Evolutionary conservation across 2,113 vertebrate species (phyloP).

Genomic region (Chitala chitala): DNA sequence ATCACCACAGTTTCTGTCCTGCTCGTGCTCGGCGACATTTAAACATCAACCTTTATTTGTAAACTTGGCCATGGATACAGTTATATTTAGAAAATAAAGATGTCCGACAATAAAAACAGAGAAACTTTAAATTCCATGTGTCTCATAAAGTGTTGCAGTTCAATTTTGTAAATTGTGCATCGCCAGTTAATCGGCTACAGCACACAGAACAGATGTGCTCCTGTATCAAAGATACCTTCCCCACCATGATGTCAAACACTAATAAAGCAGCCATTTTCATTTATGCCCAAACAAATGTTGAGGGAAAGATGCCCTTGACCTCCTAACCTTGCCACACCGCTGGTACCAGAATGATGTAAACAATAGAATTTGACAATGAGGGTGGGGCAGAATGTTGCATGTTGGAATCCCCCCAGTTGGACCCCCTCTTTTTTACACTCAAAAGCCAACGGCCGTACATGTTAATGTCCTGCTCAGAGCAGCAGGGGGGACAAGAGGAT

Average conservation of each 20-base stretch:
- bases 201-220: too few relatives aligned
- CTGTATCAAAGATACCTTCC: too few relatives aligned
- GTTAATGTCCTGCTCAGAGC: conserved; percentile 51
- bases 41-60: not conserved
- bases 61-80: not conserved
- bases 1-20: too few relatives aligned
- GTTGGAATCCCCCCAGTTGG: conserved; percentile 57
- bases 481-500: conserved; percentile 30
- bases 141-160: too few relatives aligned
- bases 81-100: too few relatives aligned
- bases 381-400: not conserved
- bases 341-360: too few relatives aligned
- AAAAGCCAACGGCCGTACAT: conserved; percentile 55
- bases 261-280: too few relatives aligned
- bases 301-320: not conserved
- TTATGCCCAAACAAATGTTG: not conserved
- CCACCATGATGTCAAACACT: too few relatives aligned
- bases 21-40: not conserved
- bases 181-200: too few relatives aligned
- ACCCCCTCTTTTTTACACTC: conserved; percentile 50
- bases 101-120: too few relatives aligned
- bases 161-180: too few relatives aligned
- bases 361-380: conserved; percentile 13
- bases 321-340: conserved; percentile 10
- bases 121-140: too few relatives aligned